Evolutionary conservation across 2,113 vertebrate genomes (phyloP), one percentile per base, ranked within the genome.

Genomic region (Philantomba maxwellii): DNA sequence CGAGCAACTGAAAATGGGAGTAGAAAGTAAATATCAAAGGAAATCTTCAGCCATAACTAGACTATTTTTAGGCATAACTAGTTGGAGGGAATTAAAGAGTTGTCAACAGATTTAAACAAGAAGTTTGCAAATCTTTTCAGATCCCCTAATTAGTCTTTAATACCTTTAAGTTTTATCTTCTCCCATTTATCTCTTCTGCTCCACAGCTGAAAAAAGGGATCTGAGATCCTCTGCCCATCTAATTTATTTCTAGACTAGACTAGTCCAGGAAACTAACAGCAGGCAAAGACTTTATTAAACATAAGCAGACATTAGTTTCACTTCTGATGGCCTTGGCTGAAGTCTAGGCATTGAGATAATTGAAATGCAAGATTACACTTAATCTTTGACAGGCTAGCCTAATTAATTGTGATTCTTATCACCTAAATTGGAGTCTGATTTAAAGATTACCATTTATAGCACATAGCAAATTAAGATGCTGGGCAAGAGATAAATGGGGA

Each of bases 361-460:
- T 36, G 49, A 96, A 85, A 93, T 10, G 60, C 70, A 80, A 91
- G 78, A 83, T 81, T 66, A 81, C n/a, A 82, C 45, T 86, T 75
- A 55, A 92, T 96, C 87, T 96, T 33, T 62, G 73, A 78, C 75
- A 62, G 89, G 53, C 30, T 47, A 93, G 70, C 49, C 85, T 90
- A 95, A 95, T 88, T 96, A 96, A 96, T 30, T 95, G 88, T 95
- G 95, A 92, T 96, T 89, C 60, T 85, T 70, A 97, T 94, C 75
- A 58, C 78, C 77, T 95, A 93, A 92, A 88, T n/a, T 92, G 90
- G 90, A 96, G 49, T 91, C 78, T 92, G 91, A 94, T 92, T 87
- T 51, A 92, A 91, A 93, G 89, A 97, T 94, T 89, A 90, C 90
- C 92, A 77, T 70, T 85, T 78, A 95, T 6, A 39, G 55, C 30